Percentiles rank a stretch among this genome's conserved stretches.
Evolutionary conservation across 2,888 invertebrate genomes (phyloP).

Genomic region (Nemapogon koenigi): DNA sequence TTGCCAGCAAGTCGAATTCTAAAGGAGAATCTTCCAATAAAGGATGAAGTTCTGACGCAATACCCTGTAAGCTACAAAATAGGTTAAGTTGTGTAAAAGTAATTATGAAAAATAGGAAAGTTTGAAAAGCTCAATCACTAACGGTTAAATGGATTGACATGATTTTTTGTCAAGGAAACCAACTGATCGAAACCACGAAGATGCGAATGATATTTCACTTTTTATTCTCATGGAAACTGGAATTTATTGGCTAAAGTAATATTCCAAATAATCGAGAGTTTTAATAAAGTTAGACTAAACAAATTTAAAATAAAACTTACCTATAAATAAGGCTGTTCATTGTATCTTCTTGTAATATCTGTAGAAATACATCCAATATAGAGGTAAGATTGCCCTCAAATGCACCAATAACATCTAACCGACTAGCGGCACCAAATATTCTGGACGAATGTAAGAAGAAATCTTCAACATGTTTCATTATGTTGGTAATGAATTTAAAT

Average conservation of each 20-base stretch:
- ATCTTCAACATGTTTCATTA: constrained; percentile 37
- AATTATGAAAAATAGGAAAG: background rate
- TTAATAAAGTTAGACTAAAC: no score
- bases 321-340: constrained; percentile 47
- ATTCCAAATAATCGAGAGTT: no score
- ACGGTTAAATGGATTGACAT: no score
- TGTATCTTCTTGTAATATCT: constrained; percentile 48
- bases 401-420: constrained; percentile 36
- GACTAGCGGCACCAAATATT: constrained; percentile 47
- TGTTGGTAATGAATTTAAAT: constrained; percentile 49
- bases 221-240: no score
- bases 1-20: constrained; percentile 38
- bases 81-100: background rate
- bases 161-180: no score
- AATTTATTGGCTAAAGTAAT: no score
- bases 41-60: constrained; percentile 46
- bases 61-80: constrained; percentile 44
- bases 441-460: constrained; percentile 41
- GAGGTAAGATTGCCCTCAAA: constrained; percentile 35
- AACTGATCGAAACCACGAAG: no score
- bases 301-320: constrained; percentile 26
- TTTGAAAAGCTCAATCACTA: no score
- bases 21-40: constrained; percentile 34
- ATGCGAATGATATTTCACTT: no score
- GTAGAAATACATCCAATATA: constrained; percentile 43